A percentile compares a stretch with the other conserved stretches of the same genome.
Conservation (phyloP, 1,140 invertebrate genomes). For the Hetaerina americana region DNA sequence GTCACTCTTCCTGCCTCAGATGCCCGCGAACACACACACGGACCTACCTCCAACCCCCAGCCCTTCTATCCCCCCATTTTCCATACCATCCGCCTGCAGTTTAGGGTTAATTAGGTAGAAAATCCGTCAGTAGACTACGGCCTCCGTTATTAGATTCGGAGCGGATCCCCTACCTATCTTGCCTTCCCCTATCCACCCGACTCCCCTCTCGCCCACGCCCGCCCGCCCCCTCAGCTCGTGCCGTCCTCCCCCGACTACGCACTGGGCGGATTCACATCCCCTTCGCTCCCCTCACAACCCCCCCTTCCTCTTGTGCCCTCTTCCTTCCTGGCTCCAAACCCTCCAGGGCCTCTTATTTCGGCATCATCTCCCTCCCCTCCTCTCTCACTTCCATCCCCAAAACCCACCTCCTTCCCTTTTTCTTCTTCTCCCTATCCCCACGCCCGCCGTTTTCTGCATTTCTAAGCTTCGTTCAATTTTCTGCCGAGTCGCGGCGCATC, state of each 20-base stretch:
- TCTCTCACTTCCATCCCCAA: no score
- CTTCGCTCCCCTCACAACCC: no score
- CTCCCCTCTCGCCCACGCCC: background rate
- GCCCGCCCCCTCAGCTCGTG: no score
- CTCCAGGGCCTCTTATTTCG: no score
- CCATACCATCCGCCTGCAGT: background rate
- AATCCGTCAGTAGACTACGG: background rate
- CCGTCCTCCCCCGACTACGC: no score
- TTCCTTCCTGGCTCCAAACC: no score
- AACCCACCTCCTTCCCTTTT: background rate
- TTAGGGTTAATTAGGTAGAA: background rate
- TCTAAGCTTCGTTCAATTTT: background rate
- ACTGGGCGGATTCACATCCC: no score
- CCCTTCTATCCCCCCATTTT: background rate
- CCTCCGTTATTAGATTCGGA: background rate
- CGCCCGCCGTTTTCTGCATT: background rate
- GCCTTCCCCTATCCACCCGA: background rate
- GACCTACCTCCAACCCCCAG: no score
- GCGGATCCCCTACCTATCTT: background rate
- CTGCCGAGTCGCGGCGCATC: background rate
- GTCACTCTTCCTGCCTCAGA: background rate
- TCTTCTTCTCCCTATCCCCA: background rate
- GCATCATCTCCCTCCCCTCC: no score
- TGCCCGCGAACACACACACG: background rate
- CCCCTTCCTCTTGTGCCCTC: no score